phyloP scores from a whole-genome alignment of 1,140 invertebrate genomes.

The Bicyclus anynana region DNA sequence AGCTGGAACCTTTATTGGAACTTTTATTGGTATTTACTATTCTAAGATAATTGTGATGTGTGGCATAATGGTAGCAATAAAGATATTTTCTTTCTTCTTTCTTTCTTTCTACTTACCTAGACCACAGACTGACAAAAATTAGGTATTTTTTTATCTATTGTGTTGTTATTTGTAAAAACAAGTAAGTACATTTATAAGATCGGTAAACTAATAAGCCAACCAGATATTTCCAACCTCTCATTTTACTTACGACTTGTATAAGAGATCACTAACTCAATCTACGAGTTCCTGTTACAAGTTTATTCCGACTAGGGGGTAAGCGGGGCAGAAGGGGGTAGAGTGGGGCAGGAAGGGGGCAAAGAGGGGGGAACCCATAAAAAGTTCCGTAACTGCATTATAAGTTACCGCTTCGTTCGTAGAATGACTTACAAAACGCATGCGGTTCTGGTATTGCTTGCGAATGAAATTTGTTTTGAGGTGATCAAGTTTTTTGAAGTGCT shows the following conservation, averaged over 20 bases:
- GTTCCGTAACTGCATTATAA: conserved; percentile 3
- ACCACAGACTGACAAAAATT: too few species aligned
- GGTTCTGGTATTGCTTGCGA: neutral
- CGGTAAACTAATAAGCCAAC: neutral
- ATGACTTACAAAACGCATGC: conserved; percentile 4
- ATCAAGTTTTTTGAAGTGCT: neutral
- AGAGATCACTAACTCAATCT: conserved; percentile 10
- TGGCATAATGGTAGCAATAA: too few species aligned
- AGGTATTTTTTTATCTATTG: too few species aligned
- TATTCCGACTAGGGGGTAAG: neutral
- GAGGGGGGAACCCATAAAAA: neutral
- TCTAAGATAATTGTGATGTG: too few species aligned
- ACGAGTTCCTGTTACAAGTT: conserved; percentile 5
- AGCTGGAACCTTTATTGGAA: too few species aligned
- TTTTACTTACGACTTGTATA: conserved; percentile 7
- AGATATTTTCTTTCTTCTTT: too few species aligned
- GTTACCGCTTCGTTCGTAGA: neutral
- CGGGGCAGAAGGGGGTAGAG: neutral
- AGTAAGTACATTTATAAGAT: neutral
- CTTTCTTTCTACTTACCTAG: too few species aligned
- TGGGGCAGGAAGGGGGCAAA: neutral
- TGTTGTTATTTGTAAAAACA: too few species aligned
- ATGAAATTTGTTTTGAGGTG: neutral
- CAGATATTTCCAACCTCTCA: conserved; percentile 2
- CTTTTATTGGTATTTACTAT: too few species aligned